Conservation (phyloP, 2,797 vertebrate species). For the Mormyrus proboscirostris region DNA sequence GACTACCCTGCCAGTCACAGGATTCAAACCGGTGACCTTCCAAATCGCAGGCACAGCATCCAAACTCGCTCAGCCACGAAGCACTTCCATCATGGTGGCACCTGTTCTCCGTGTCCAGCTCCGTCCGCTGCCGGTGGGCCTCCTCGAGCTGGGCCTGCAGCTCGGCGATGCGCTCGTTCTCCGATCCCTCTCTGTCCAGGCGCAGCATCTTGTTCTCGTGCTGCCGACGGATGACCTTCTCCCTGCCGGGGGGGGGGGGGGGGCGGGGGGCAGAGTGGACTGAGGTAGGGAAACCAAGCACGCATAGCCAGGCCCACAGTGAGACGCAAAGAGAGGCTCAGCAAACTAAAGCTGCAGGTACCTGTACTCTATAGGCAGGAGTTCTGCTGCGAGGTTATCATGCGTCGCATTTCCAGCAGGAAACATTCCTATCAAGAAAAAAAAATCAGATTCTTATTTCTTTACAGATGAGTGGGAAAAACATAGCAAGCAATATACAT, state of each 20-base stretch:
- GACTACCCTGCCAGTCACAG: not conserved
- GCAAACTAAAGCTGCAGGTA: slow-evolving; percentile 40
- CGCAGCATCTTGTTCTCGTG: slow-evolving; percentile 97
- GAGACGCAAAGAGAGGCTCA: not conserved
- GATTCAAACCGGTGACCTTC: not conserved
- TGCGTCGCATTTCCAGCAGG: slow-evolving; percentile 67
- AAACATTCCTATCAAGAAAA: slow-evolving; percentile 48
- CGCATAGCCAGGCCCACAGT: not conserved
- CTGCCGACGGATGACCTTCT: slow-evolving; percentile 87
- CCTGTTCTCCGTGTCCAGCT: slow-evolving; percentile 90
- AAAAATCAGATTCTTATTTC: not conserved
- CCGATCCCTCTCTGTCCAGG: slow-evolving; percentile 82
- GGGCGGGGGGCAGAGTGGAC: not conserved
- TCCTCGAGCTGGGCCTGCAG: slow-evolving; percentile 81
- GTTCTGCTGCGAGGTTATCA: slow-evolving; percentile 89
- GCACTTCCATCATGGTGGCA: slow-evolving; percentile 34
- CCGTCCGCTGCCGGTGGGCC: slow-evolving; percentile 72
- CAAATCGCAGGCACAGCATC: not conserved
- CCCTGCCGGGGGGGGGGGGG: slow-evolving; percentile 52
- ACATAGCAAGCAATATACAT: not conserved
- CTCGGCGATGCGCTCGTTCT: slow-evolving; percentile 73
- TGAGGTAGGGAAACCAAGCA: not conserved
- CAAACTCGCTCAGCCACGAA: not conserved
- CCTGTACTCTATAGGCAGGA: slow-evolving; percentile 90
- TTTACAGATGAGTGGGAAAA: not conserved